These are phyloP conservation scores for Sitta carolinensis DNA, from an alignment of 2,797 vertebrate species.

Conservation along the genomic window DNA sequence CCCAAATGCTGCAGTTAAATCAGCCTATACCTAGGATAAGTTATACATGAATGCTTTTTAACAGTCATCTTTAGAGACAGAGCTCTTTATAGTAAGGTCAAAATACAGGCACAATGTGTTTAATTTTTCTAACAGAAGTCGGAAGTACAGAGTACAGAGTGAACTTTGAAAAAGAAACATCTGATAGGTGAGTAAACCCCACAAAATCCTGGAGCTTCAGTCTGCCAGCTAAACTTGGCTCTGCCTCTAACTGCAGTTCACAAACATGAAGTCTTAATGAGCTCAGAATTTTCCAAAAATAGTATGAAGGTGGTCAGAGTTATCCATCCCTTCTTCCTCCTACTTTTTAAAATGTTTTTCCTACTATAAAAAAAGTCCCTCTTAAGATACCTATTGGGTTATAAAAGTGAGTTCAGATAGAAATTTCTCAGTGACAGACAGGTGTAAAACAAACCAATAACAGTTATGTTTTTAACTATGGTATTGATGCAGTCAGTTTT, in stretches of 20 bases:
- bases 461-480: not conserved
- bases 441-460: not conserved
- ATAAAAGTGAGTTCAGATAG: not conserved
- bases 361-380: not conserved
- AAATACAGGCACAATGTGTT: not conserved
- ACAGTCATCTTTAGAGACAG: not conserved
- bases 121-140: not conserved
- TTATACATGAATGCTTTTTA: not conserved
- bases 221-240: not conserved
- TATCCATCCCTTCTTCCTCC: not conserved
- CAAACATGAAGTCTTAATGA: not conserved
- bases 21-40: not conserved
- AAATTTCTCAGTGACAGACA: not conserved
- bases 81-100: not conserved
- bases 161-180: not conserved
- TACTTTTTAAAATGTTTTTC: not conserved
- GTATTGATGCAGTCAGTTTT: not conserved
- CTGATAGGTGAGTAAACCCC: not conserved
- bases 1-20: not conserved
- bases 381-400: not conserved
- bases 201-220: not conserved
- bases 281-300: not conserved
- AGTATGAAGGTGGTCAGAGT: not conserved
- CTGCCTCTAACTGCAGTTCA: not conserved
- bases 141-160: too few relatives aligned